These are phyloP conservation scores for Aplodontia rufa DNA, from an alignment of 2,113 vertebrate species.

Conservation along the genomic window DNA sequence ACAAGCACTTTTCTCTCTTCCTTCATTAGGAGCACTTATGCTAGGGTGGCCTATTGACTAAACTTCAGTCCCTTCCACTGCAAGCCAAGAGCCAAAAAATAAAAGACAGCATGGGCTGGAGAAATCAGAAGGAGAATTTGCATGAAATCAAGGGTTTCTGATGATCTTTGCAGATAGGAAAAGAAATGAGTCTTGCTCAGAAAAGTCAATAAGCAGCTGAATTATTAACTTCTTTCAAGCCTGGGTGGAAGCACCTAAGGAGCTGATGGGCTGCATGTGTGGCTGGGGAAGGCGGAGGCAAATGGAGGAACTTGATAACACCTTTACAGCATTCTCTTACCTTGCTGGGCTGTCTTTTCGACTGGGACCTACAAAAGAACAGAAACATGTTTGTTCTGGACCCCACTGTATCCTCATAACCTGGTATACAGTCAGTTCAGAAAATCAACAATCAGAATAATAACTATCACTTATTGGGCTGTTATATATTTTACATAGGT, in stretches of 20 bases:
- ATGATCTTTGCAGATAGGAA: neutral
- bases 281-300: neutral
- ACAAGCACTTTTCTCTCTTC: neutral
- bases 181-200: conserved; percentile 27
- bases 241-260: neutral
- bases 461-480: neutral
- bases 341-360: neutral
- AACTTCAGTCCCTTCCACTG: neutral
- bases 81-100: neutral
- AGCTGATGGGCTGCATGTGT: neutral
- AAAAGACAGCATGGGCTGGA: conserved; percentile 49
- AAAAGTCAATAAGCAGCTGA: neutral
- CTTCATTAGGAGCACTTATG: conserved; percentile 23
- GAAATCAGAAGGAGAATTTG: conserved; percentile 44
- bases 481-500: neutral
- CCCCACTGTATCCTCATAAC: neutral
- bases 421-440: neutral
- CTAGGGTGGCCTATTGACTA: conserved; percentile 16
- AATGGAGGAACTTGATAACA: neutral
- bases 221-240: neutral
- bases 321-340: neutral
- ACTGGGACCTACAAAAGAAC: neutral
- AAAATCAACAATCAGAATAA: conserved; percentile 1
- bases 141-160: conserved; percentile 27
- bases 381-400: neutral